A percentile compares a stretch with the other conserved stretches of the same genome.
These are phyloP conservation scores for Cataglyphis livida DNA, from an alignment of 2,888 invertebrate genomes.

Conservation along the genomic window DNA sequence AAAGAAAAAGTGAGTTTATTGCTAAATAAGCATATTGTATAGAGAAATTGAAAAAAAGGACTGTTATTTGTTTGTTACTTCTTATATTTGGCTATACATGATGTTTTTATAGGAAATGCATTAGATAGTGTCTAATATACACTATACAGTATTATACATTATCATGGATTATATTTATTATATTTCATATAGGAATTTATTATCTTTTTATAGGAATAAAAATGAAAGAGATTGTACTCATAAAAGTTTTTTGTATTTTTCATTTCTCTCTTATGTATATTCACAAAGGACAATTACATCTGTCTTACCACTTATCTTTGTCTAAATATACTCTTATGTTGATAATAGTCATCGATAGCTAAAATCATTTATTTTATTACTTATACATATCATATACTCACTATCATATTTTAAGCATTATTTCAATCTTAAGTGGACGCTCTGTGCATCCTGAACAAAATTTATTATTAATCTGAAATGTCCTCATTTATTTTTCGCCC, in stretches of 20 bases:
- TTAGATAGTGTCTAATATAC: background rate
- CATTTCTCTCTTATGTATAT: conserved; percentile 85
- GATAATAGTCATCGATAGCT: conserved; percentile 80
- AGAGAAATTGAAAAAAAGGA: background rate
- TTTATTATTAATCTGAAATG: conserved; percentile 52
- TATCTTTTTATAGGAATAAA: conserved; percentile 2
- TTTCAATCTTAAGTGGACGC: conserved; percentile 59
- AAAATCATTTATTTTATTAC: conserved; percentile 82
- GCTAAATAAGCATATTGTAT: background rate
- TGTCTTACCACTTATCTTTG: conserved; percentile 83
- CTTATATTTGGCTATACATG: background rate
- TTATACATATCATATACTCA: conserved; percentile 79
- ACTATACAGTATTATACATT: background rate
- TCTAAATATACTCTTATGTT: conserved; percentile 82
- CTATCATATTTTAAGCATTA: conserved; percentile 82
- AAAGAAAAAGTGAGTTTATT: background rate
- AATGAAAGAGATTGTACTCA: conserved; percentile 77
- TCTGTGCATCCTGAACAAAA: conserved; percentile 48
- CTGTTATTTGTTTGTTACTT: background rate
- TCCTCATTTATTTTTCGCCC: conserved; percentile 39
- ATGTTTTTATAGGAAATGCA: background rate
- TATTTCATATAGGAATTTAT: background rate
- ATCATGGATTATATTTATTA: no score
- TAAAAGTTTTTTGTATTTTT: conserved; percentile 85
- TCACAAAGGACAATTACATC: conserved; percentile 85